Percentiles rank a stretch among this genome's conserved stretches.
These are phyloP conservation scores for Epistrophella euchroma DNA, from an alignment of 2,888 invertebrate genomes.

Conservation along the genomic window DNA sequence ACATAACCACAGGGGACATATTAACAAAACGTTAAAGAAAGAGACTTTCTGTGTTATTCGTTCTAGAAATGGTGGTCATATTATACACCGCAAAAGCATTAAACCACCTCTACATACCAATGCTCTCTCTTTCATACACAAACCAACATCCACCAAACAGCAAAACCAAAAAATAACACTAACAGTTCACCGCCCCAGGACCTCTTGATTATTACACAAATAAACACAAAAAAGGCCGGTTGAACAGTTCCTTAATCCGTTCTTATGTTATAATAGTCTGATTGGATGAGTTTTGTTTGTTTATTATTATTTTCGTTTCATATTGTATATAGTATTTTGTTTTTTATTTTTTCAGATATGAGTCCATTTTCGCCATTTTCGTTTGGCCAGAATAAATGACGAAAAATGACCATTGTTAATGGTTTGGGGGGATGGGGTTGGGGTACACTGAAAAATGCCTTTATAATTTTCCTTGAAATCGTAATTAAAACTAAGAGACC, in stretches of 20 bases:
- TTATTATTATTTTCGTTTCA: slow-evolving; percentile 15
- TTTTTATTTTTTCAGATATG: slow-evolving; percentile 14
- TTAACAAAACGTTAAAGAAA: slow-evolving; percentile 47
- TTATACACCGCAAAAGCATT: slow-evolving; percentile 36
- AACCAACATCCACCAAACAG: slow-evolving; percentile 4
- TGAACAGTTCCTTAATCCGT: slow-evolving; percentile 59
- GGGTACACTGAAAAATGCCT: slow-evolving; percentile 9
- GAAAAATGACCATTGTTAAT: slow-evolving; percentile 53
- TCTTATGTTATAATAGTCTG: slow-evolving; percentile 49
- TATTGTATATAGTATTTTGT: slow-evolving; percentile 1
- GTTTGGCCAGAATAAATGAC: slow-evolving; percentile 38
- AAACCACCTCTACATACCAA: slow-evolving; percentile 2
- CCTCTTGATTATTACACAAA: slow-evolving; percentile 58
- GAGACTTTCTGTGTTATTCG: slow-evolving; percentile 27
- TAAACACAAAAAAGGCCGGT: slow-evolving; percentile 41
- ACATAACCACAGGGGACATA: slow-evolving; percentile 47
- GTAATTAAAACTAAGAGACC: slow-evolving; percentile 49
- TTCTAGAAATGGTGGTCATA: slow-evolving; percentile 22
- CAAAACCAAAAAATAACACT: background rate
- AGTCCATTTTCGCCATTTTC: slow-evolving; percentile 8
- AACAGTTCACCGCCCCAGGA: slow-evolving; percentile 50
- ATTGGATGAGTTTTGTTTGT: slow-evolving; percentile 59
- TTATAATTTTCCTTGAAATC: slow-evolving; percentile 41
- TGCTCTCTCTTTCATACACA: no score
- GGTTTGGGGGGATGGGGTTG: background rate